Evolutionary conservation across 2,888 invertebrate genomes (phyloP).

Genomic region (Tineola bisselliella): DNA sequence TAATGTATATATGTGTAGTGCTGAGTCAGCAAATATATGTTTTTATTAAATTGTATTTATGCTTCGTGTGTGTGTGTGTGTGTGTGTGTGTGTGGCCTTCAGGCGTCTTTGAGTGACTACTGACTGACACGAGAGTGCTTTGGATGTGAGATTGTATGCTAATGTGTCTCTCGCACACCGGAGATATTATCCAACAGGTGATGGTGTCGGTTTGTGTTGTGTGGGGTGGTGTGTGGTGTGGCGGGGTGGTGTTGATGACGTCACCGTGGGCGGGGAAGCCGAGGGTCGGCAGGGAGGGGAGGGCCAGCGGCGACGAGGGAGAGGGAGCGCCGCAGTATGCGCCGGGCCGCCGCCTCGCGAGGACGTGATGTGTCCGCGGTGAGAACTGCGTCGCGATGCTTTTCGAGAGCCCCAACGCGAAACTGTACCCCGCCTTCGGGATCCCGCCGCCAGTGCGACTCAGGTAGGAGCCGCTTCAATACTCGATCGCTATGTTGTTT

Average conservation of each 20-base stretch:
- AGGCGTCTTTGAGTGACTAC: no score
- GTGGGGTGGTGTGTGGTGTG: neutral
- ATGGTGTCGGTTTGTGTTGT: neutral
- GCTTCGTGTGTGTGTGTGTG: no score
- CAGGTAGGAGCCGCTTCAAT: conserved; percentile 45
- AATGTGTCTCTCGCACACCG: neutral
- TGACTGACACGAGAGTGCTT: no score
- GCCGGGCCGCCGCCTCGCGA: conserved; percentile 43
- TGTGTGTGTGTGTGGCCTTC: no score
- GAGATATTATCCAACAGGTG: neutral
- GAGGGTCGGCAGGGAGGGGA: neutral
- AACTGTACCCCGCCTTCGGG: conserved; percentile 74
- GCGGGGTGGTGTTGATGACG: neutral
- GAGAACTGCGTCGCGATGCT: conserved; percentile 62
- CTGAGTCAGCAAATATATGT: no score
- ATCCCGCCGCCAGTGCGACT: conserved; percentile 75
- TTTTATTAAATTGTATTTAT: no score
- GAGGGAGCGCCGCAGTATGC: conserved; percentile 22
- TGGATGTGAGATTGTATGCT: no score
- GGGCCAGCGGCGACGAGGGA: neutral
- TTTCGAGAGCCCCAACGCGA: conserved; percentile 78
- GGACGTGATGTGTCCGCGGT: conserved; percentile 46
- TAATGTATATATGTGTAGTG: no score
- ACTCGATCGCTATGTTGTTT: conserved; percentile 11
- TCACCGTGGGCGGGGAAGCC: neutral